Evolutionary conservation across 1,140 invertebrate species (phyloP).

Genomic region (Drosophila melanica): DNA sequence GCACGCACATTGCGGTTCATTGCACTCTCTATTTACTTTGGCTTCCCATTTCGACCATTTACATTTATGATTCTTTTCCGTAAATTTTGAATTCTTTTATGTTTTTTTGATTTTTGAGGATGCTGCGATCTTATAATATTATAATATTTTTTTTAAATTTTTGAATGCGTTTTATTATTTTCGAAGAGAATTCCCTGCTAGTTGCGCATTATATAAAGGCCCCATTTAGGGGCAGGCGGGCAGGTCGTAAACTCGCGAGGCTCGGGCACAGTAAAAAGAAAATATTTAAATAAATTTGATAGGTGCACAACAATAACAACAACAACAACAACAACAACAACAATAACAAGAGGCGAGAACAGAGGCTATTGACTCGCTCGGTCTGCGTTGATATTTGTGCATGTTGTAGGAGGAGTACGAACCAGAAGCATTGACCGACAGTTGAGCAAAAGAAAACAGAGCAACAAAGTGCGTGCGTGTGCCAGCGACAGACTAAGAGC

Average conservation of each 20-base stretch:
- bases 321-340: constrained; percentile 22
- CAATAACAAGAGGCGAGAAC: constrained; percentile 28
- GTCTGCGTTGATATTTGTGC: constrained; percentile 28
- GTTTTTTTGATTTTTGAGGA: constrained; percentile 25
- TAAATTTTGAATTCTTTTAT: constrained; percentile 48
- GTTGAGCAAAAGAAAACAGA: constrained; percentile 43
- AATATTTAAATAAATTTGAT: constrained; percentile 79
- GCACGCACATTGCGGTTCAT: constrained; percentile 72
- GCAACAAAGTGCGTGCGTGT: constrained; percentile 8
- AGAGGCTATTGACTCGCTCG: constrained; percentile 71
- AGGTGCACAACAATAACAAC: constrained; percentile 52
- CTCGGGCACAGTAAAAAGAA: constrained; percentile 26
- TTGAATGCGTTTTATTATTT: neutral
- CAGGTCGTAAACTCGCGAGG: neutral
- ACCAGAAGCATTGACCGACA: constrained; percentile 76
- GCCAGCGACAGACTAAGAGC: neutral
- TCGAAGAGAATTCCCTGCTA: neutral
- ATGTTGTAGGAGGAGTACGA: constrained; percentile 53
- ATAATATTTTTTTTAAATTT: neutral
- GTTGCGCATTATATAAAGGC: constrained; percentile 21
- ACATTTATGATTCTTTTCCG: constrained; percentile 41
- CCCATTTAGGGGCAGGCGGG: neutral
- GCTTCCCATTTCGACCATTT: constrained; percentile 59
- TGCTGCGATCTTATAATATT: constrained; percentile 15
- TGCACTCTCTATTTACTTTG: constrained; percentile 78